Conservation (phyloP, 1,140 invertebrate genomes). For the Hydropsyche tenuis region DNA sequence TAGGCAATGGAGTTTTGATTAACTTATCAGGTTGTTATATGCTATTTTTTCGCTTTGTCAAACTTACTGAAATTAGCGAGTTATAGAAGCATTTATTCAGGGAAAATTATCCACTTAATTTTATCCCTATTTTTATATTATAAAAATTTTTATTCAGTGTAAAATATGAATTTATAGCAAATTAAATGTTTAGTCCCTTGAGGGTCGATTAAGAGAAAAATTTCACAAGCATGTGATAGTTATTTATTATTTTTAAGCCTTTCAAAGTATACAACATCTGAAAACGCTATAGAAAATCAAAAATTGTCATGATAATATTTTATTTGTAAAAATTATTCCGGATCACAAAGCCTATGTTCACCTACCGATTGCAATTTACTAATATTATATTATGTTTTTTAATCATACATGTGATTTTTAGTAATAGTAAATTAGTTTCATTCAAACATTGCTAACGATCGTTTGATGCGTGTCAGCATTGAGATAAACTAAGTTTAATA, state of each 20-base stretch:
- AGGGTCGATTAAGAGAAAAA: no score
- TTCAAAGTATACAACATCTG: no score
- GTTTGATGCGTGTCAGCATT: slow-evolving; percentile 3
- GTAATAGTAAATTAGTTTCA: neutral
- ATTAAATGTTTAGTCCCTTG: neutral
- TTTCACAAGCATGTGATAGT: no score
- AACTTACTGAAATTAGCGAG: neutral
- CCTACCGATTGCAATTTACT: no score
- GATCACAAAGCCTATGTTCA: no score
- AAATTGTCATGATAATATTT: no score
- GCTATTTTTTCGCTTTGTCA: slow-evolving; percentile 1
- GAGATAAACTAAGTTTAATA: neutral
- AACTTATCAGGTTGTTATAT: neutral
- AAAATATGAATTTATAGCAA: neutral
- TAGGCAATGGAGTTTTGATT: neutral
- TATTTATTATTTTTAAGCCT: no score
- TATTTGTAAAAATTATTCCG: no score
- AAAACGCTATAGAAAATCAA: no score
- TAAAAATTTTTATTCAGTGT: slow-evolving; percentile 1
- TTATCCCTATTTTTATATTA: neutral
- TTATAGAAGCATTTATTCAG: slow-evolving; percentile 1
- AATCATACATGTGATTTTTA: slow-evolving; percentile 4
- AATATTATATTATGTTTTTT: no score
- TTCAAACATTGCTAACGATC: neutral
- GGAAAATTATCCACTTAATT: neutral